phyloP scores from a whole-genome alignment of 1,140 invertebrate species.

The Zaprionus camerounensis region DNA sequence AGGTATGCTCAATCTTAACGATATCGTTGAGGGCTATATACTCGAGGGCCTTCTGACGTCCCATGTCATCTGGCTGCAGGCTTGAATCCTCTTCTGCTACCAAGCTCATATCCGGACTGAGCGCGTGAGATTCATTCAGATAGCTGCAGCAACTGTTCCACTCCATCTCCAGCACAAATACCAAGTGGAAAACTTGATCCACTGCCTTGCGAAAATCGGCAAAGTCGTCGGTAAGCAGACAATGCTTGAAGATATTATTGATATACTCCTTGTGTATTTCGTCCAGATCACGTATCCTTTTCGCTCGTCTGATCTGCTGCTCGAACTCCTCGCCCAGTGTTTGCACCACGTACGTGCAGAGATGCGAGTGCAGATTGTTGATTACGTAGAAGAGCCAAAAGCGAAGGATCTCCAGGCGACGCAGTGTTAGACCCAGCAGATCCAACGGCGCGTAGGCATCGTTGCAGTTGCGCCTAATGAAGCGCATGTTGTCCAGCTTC shows the following conservation, averaged over 20 bases:
- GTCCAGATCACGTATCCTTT: conserved; percentile 58
- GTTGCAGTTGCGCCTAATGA: conserved; percentile 36
- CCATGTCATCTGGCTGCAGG: not conserved
- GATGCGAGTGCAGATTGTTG: conserved; percentile 68
- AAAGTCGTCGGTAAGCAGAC: conserved; percentile 58
- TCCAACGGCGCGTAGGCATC: conserved; percentile 58
- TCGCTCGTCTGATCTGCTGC: conserved; percentile 39
- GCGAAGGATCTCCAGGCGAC: conserved; percentile 78
- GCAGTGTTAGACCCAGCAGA: conserved; percentile 65
- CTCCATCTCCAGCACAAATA: conserved; percentile 64
- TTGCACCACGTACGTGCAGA: conserved; percentile 68
- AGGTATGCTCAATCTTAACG: conserved; percentile 69
- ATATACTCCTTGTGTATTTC: conserved; percentile 61
- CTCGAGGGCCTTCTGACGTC: conserved; percentile 26
- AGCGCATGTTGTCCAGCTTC: conserved; percentile 72
- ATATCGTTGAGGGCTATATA: conserved; percentile 65
- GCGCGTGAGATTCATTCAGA: conserved; percentile 55
- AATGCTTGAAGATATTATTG: conserved; percentile 53
- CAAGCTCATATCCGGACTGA: conserved; percentile 39
- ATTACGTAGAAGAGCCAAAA: conserved; percentile 78
- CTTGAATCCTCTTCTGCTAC: conserved; percentile 4
- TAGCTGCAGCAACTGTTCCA: conserved; percentile 55
- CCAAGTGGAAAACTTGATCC: conserved; percentile 68
- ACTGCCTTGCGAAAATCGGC: conserved; percentile 50
- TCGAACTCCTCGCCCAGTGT: conserved; percentile 61